Conservation (phyloP, 2,888 invertebrate species). For the Silvanus unidentatus region DNA sequence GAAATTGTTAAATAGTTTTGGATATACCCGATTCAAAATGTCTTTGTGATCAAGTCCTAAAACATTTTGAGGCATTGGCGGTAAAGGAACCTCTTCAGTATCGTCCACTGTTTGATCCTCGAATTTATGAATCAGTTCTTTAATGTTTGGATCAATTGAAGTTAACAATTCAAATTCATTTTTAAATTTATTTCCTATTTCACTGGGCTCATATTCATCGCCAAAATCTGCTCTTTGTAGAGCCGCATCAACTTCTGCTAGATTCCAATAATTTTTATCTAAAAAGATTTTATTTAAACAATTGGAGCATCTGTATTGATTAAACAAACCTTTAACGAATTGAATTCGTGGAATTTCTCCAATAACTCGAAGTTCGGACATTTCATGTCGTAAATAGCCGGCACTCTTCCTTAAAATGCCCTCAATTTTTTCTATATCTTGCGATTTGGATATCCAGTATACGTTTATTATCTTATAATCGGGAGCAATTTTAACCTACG, state of each 20-base stretch:
- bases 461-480: conserved; percentile 65
- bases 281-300: conserved; percentile 14
- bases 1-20: too few species aligned
- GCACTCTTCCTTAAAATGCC: conserved; percentile 52
- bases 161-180: conserved; percentile 45
- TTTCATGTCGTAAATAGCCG: conserved; percentile 61
- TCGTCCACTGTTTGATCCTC: conserved; percentile 15
- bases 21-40: conserved; percentile 51
- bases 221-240: conserved; percentile 62
- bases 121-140: conserved; percentile 35
- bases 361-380: conserved; percentile 66
- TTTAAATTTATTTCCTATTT: conserved; percentile 36
- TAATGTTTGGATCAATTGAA: conserved; percentile 49
- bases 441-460: conserved; percentile 62
- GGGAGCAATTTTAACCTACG: conserved; percentile 57
- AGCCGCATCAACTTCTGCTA: conserved; percentile 56
- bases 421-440: conserved; percentile 50
- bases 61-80: conserved; percentile 67
- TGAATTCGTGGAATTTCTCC: conserved; percentile 68
- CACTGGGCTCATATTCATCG: conserved; percentile 55
- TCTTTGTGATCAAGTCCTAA: conserved; percentile 62
- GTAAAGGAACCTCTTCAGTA: conserved; percentile 48
- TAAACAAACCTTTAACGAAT: conserved; percentile 67
- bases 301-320: too few species aligned
- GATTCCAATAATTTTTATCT: conserved; percentile 55